phyloP scores from a whole-genome alignment of 1,140 invertebrate species.

The Diachasma alloeum region DNA sequence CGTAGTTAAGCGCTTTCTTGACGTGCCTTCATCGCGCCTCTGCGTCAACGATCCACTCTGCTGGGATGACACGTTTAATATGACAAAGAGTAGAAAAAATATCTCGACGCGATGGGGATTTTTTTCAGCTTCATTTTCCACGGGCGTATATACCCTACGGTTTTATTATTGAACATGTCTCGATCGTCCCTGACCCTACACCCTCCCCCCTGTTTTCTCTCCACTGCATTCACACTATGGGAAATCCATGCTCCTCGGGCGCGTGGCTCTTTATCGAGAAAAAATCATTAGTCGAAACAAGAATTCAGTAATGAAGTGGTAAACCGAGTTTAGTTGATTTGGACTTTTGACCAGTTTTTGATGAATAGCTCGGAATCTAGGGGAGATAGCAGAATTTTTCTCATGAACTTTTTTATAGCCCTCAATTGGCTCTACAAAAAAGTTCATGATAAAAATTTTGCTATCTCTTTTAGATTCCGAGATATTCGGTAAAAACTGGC shows the following conservation, averaged over 20 bases:
- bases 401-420: no score
- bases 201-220: neutral
- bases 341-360: neutral
- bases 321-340: no score
- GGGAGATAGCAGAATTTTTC: no score
- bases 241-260: neutral
- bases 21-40: neutral
- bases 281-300: no score
- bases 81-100: neutral
- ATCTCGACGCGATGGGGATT: neutral
- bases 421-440: no score
- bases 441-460: no score
- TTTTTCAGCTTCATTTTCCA: neutral
- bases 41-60: neutral
- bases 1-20: constrained; percentile 5
- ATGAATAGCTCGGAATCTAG: no score
- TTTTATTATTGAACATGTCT: neutral
- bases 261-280: neutral
- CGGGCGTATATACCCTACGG: neutral
- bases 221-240: neutral
- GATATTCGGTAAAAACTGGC: no score
- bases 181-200: neutral
- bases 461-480: no score
- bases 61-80: neutral
- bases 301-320: no score